Evolutionary conservation across 2,113 vertebrate genomes (phyloP).

Genomic region (Neogale vison): DNA sequence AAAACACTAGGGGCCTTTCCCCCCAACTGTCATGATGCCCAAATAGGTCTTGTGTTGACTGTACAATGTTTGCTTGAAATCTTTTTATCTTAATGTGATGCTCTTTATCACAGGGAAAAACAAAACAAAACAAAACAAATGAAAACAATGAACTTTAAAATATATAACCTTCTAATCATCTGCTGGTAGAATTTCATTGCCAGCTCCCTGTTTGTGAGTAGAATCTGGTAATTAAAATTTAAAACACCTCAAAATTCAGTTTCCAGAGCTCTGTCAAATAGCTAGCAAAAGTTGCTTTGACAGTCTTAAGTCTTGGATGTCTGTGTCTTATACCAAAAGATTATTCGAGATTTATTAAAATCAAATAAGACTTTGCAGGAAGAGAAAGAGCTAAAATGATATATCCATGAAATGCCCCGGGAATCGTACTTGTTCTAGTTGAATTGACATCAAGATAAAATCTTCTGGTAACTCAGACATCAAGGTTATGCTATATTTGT

Average conservation of each 20-base stretch:
- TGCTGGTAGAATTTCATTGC: neutral
- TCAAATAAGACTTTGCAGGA: constrained; percentile 18
- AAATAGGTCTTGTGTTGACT: neutral
- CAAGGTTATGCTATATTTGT: neutral
- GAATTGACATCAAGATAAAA: constrained; percentile 26
- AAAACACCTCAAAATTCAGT: neutral
- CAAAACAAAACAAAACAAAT: neutral
- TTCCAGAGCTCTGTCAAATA: constrained; percentile 6
- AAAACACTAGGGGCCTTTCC: neutral
- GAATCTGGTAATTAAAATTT: constrained; percentile 8
- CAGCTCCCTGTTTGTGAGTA: neutral
- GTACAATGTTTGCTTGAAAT: neutral
- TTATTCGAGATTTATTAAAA: constrained; percentile 48
- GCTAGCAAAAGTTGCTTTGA: neutral
- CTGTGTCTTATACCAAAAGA: constrained; percentile 32
- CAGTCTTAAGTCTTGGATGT: constrained; percentile 1
- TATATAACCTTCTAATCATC: constrained; percentile 15
- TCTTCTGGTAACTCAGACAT: neutral
- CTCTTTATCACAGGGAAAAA: constrained; percentile 24
- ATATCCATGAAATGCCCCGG: neutral
- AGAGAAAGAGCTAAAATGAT: neutral
- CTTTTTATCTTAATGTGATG: neutral
- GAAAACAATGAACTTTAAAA: constrained; percentile 49
- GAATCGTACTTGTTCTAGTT: neutral
- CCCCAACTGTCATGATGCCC: neutral